Evolutionary conservation across 2,113 vertebrate species (phyloP), one percentile per base, ranked within the genome.

Genomic region (Calyptommatus sinebrachiatus): DNA sequence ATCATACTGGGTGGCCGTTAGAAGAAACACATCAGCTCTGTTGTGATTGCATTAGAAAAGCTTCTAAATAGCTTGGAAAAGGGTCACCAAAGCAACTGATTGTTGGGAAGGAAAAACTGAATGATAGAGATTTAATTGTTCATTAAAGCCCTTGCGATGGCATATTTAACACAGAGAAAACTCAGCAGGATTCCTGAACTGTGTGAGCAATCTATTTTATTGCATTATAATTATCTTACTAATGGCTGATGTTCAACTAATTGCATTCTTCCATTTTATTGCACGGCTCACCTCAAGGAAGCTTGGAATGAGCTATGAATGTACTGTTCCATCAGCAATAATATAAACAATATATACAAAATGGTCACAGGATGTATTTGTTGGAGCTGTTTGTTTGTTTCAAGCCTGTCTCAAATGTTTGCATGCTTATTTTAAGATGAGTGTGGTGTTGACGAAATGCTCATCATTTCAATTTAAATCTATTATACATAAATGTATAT

Each of bases 51-150:
- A 21, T 21, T 77, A 53, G 46, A 75, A 81, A n/a, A 16, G 53
- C 45, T 80, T 76, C 86, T 66, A 24, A 71, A 35, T 69, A 60
- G 62, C 14, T 11, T 3, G 0, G 26, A 45, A 83, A 57, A 74
- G 77, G 62, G 35, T 20, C 79, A 65, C 65, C 73, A 80, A 60
- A 73, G 45, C 0, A 0, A 46, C 63, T 0, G 0, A 29, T 35
- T 63, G 9, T 46, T 80, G 79, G 29, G 70, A 57, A 63, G 71
- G 50, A 76, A 29, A 24, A 65, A 69, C 72, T 71, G 20, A 48
- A 57, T 76, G 68, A 71, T 67, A 74, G 21, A 8, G 0, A 41
- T 82, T 79, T 67, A 82, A 63, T 10, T 81, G 74, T 75, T 78
- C 0, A 0, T 73, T 84, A 48, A 67, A 6, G 62, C 60, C 22